Evolutionary conservation across 1,140 invertebrate species (phyloP), one percentile per base, ranked within the genome.

Genomic region (Drosophila bifasciata): DNA sequence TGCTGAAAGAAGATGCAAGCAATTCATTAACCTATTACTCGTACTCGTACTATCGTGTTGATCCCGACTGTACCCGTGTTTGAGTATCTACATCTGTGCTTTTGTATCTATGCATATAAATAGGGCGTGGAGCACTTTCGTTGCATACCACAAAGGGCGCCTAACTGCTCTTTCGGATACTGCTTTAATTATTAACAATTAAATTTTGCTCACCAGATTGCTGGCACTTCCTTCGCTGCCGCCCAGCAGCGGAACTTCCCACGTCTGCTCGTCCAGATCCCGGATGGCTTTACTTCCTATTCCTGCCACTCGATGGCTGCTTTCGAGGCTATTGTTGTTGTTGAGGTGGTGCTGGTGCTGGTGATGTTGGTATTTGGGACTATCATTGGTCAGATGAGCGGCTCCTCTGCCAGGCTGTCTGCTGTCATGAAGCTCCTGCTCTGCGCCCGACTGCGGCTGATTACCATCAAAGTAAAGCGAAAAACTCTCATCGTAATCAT

Each of bases 191-290:
- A 25, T 15, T 21, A 25, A 21, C 17, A 36, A 57, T 32, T 43
- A 50, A n/a, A 19, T 23, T 7, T 4, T 36, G 15, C 67, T 88
- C 49, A 45, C 83, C 84, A 72, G 49, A 41, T 64, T 61, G 19
- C 36, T 62, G 28, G 32, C 56, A 28, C 48, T 69, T 23, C 69
- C 68, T 13, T 62, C 62, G 56, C 56, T 72, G 48, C 64, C 56
- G 41, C 58, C 63, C 36, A 90, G 45, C 2, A 91, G 55, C 1
- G 89, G 89, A 13, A 91, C 73, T 49, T 91, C 89, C 85, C 79
- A 89, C 17, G 89, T 89, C 16, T 69, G 83, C 13, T 89, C 81
- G n/a, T 91, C 89, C 52, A 69, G 40, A 8, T 67, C 61, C 41
- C 25, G 59, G 21, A 32, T 36, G 45, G 28, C 17, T 41, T 53